Base-by-base conservation (phyloP, 2,888 invertebrate species). In the Cacoxenus indagator region DNA sequence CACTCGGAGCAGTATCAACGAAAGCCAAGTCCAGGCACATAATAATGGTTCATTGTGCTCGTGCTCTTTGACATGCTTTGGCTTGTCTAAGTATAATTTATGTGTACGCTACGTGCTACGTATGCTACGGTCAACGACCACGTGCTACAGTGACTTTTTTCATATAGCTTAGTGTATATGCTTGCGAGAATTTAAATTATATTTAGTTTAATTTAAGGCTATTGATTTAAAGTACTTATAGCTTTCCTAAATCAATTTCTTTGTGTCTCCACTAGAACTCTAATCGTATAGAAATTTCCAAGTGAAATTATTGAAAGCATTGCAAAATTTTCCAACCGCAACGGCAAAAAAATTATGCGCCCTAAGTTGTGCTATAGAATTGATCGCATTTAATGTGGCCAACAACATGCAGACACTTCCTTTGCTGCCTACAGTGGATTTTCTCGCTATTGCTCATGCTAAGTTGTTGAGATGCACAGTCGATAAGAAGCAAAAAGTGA, bases 31-130 rank as follows among this genome's bases (percentile, higher is more conserved):
- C 59, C 37, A 57, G 55, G 19, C 26, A n/a, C 46, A 64, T 75
- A 66, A 69, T 67, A 69, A 73, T 77, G 78, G 73, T 76, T 75
- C 76, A 75, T 73, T 72, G 73, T 70, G 37, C 43, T 59, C 45
- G 55, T 29, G n/a, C 54, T 46, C 46, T 31, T 54, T 68, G 67
- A 67, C 61, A 64, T 68, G 61, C 65, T 62, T 64, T 64, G 64
- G 31, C 24, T 17, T 26, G 26, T 22, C 24, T 24, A 27, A 65
- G 70, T 66, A 73, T 73, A 76, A 78, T 81, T 81, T 78, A 77
- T 59, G 69, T 4, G 64, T 27, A 8, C 37, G 14, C 31, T 26
- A 59, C 37, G 8, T 45, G 46, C 59, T n/a, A n/a, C n/a, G n/a
- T n/a, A n/a, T n/a, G n/a, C n/a, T n/a, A n/a, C n/a, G n/a, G n/a